These are phyloP conservation scores for Parus major DNA, from an alignment of 2,113 vertebrate species.

Conservation along the genomic window DNA sequence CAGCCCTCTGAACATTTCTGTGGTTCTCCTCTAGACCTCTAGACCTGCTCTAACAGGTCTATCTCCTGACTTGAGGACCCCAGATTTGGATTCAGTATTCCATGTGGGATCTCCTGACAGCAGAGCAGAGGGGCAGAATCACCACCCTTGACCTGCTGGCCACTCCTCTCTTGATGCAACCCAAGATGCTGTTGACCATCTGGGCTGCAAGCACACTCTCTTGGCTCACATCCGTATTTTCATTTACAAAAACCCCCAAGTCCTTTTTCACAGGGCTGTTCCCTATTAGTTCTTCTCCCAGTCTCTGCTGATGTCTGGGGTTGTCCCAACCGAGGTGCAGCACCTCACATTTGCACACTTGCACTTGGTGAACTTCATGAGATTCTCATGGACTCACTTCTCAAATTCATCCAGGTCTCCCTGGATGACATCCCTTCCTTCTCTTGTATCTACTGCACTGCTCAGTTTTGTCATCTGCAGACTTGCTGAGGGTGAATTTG, in stretches of 20 bases:
- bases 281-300: neutral
- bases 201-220: neutral
- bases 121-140: neutral
- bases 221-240: neutral
- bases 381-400: neutral
- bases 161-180: neutral
- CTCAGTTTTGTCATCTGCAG: neutral
- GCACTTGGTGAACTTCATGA: neutral
- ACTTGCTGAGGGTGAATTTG: neutral
- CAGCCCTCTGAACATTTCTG: neutral
- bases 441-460: neutral
- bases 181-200: neutral
- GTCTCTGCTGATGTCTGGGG: neutral
- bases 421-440: neutral
- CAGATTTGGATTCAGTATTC: neutral
- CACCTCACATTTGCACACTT: neutral
- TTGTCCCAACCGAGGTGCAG: accelerated
- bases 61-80: neutral
- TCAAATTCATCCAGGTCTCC: neutral
- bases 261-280: neutral
- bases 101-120: neutral
- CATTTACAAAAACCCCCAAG: neutral
- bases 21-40: neutral
- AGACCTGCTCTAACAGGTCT: neutral
- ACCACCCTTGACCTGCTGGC: neutral